These are phyloP conservation scores for Bothrops alternatus DNA, from an alignment of 2,797 vertebrate species.

Conservation along the genomic window DNA sequence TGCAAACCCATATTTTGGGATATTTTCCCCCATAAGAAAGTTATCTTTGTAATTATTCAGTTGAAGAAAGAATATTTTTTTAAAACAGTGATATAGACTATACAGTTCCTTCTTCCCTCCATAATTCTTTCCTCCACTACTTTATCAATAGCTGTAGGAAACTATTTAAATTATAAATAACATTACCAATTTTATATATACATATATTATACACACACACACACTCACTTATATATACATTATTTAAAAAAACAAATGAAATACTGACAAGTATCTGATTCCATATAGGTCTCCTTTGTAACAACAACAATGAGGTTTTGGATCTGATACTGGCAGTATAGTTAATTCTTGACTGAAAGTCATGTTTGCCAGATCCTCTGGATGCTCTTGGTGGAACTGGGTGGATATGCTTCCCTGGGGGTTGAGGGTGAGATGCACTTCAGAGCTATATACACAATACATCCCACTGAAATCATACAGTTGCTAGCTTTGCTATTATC, in stretches of 20 bases:
- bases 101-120: not conserved
- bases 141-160: conserved; percentile 38
- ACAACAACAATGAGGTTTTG: conserved; percentile 41
- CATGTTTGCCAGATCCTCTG: conserved; percentile 55
- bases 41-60: conserved; percentile 25
- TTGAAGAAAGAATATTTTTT: conserved; percentile 11
- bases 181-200: conserved; percentile 63
- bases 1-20: conserved; percentile 35
- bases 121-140: conserved; percentile 15
- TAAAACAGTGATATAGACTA: conserved; percentile 37
- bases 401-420: conserved; percentile 56
- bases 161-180: conserved; percentile 34
- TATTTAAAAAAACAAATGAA: conserved; percentile 2
- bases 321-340: conserved; percentile 46
- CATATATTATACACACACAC: conserved; percentile 56
- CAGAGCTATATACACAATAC: conserved; percentile 68
- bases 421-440: conserved; percentile 36
- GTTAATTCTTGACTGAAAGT: conserved; percentile 45
- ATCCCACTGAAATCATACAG: conserved; percentile 73
- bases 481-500: conserved; percentile 57
- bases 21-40: conserved; percentile 31
- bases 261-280: conserved; percentile 61
- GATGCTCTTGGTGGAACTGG: conserved; percentile 52
- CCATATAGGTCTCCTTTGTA: conserved; percentile 61
- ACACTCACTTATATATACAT: conserved; percentile 57